These are phyloP conservation scores for Larimichthys crocea DNA, from an alignment of 2,113 vertebrate species.

Conservation along the genomic window DNA sequence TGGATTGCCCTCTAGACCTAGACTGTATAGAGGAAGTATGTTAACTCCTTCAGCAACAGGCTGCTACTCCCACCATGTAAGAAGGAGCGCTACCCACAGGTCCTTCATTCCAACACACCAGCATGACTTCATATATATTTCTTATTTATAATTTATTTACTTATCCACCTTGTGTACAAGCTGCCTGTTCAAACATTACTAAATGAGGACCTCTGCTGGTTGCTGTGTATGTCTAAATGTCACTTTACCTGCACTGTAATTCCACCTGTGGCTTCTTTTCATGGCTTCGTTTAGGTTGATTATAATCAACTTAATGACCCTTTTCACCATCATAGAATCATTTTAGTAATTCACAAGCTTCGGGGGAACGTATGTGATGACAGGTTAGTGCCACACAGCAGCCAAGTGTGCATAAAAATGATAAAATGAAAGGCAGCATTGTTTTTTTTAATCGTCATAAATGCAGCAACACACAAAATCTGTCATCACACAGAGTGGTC, in stretches of 20 bases:
- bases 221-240: not conserved
- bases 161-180: no score
- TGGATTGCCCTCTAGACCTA: no score
- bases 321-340: not conserved
- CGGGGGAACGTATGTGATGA: conserved; percentile 32
- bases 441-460: not conserved
- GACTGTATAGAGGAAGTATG: no score
- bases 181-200: not conserved
- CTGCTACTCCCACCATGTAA: no score
- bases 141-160: no score
- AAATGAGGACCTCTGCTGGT: conserved; percentile 52
- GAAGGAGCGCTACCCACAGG: no score
- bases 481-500: not conserved
- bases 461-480: conserved; percentile 1
- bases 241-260: no score
- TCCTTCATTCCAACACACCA: no score
- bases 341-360: conserved; percentile 8
- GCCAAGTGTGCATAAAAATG: conserved; percentile 20
- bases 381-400: conserved; percentile 45
- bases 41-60: no score
- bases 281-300: no score
- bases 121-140: no score
- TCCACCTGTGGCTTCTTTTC: no score
- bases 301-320: not conserved
- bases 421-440: conserved; percentile 3